These are phyloP conservation scores for Magallana nippona DNA, from an alignment of 2,888 invertebrate genomes.

Conservation along the genomic window DNA sequence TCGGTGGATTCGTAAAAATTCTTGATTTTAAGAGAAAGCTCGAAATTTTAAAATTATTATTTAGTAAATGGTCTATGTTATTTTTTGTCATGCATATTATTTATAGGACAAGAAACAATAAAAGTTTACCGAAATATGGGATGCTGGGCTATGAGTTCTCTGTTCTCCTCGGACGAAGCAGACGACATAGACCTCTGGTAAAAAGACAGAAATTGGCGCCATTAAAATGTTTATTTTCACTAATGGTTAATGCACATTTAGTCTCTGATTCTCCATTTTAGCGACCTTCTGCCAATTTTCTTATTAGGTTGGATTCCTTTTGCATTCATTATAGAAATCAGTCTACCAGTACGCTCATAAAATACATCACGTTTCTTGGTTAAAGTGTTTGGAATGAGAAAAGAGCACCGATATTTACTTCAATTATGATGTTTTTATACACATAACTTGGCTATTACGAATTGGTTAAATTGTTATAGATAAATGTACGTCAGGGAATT, in stretches of 20 bases:
- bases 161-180: slow-evolving; percentile 84
- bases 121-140: slow-evolving; percentile 82
- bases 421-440: too few species aligned
- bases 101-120: not conserved
- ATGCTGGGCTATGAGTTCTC: slow-evolving; percentile 91
- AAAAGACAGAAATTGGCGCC: slow-evolving; percentile 68
- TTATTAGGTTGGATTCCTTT: not conserved
- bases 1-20: too few species aligned
- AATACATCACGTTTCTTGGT: not conserved
- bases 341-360: too few species aligned
- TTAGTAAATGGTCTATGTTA: too few species aligned
- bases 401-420: not conserved
- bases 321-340: not conserved
- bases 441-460: too few species aligned
- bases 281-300: not conserved
- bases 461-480: too few species aligned
- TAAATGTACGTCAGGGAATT: too few species aligned
- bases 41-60: too few species aligned
- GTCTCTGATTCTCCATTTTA: not conserved
- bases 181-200: slow-evolving; percentile 83
- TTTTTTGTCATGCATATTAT: too few species aligned
- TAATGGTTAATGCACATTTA: not conserved
- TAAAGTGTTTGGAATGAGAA: not conserved
- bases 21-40: too few species aligned
- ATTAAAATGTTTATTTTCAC: not conserved